phyloP scores from a whole-genome alignment of 2,888 invertebrate genomes.

The Aspidiotus rigidus region DNA sequence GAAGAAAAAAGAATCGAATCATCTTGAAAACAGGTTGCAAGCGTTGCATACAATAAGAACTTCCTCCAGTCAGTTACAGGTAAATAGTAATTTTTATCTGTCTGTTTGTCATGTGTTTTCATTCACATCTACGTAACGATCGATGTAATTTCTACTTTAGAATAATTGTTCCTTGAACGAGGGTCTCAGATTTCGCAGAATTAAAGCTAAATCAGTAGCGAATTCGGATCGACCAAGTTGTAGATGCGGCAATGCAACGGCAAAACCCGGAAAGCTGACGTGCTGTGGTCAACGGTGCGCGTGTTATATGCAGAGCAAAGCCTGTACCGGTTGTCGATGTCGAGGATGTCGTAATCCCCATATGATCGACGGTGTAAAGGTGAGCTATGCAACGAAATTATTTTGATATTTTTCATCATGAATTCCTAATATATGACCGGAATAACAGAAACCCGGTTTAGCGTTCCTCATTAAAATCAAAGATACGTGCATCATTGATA shows the following conservation, averaged over 20 bases:
- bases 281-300: conserved; percentile 91
- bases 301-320: conserved; percentile 82
- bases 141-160: not conserved
- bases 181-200: conserved; percentile 13
- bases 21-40: not conserved
- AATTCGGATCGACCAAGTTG: conserved; percentile 45
- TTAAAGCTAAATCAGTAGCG: conserved; percentile 4
- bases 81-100: not conserved
- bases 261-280: conserved; percentile 78
- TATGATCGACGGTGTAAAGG: conserved; percentile 69
- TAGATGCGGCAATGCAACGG: conserved; percentile 82
- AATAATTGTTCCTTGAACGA: not conserved
- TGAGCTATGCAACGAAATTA: conserved; percentile 41
- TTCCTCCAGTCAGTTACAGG: conserved; percentile 5
- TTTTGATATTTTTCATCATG: no score
- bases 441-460: no score
- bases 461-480: no score
- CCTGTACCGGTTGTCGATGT: conserved; percentile 83
- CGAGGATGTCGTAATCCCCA: conserved; percentile 88
- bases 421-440: no score
- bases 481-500: no score
- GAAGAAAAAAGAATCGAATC: not conserved
- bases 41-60: conserved; percentile 3
- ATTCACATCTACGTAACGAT: no score
- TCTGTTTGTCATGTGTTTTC: not conserved